phyloP scores from a whole-genome alignment of 2,113 vertebrate species.

The Carettochelys insculpta region DNA sequence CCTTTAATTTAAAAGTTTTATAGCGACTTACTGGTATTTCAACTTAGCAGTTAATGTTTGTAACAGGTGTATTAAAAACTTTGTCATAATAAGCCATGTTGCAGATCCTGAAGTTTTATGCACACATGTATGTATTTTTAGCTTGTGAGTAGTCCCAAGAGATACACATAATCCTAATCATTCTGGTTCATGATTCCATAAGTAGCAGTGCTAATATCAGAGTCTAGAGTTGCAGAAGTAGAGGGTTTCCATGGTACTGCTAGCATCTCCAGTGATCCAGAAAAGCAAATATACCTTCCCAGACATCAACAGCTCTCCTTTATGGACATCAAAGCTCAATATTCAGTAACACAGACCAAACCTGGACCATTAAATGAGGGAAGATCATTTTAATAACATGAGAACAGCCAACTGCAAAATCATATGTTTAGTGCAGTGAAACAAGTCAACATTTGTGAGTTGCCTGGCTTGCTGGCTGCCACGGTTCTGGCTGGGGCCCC shows the following conservation, averaged over 20 bases:
- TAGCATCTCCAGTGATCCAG: not conserved
- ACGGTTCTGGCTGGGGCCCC: not conserved
- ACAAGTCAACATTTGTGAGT: fast-evolving
- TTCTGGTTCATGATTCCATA: not conserved
- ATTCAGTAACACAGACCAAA: not conserved
- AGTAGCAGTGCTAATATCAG: not conserved
- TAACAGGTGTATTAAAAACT: not conserved
- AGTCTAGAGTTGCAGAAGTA: not conserved
- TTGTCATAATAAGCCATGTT: not conserved
- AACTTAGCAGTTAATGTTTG: not conserved
- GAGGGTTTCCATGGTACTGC: not conserved
- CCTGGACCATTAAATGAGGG: not conserved
- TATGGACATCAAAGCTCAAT: not conserved
- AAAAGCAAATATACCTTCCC: not conserved
- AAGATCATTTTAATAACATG: not conserved
- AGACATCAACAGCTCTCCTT: not conserved
- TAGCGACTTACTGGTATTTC: not conserved
- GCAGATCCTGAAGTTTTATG: not conserved
- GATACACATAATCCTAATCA: not conserved
- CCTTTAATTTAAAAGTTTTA: not conserved
- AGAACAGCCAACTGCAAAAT: not conserved
- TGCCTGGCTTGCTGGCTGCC: not conserved
- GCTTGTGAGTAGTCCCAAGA: not conserved
- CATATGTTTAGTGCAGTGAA: not conserved
- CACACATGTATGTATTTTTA: not conserved